Percentiles rank a stretch among this genome's conserved stretches.
Evolutionary conservation across 2,797 vertebrate species (phyloP).

Genomic region (Scolopax bukidnonensis): DNA sequence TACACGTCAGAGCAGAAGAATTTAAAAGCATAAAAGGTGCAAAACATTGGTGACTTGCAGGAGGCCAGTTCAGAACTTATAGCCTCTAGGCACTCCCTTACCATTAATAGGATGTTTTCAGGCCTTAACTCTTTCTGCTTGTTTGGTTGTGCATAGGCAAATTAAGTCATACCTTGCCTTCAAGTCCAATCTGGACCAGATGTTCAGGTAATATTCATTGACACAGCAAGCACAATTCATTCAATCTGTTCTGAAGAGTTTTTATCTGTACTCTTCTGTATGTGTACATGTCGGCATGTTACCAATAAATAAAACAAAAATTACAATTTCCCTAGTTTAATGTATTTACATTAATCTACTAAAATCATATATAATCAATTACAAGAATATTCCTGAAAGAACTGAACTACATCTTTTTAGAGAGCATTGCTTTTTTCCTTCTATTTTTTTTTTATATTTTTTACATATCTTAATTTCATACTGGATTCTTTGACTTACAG

Average conservation of each 20-base stretch:
- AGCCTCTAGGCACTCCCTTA: not conserved
- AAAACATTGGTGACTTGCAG: conserved; percentile 50
- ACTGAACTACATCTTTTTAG: not conserved
- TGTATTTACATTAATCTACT: not conserved
- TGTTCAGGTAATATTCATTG: not conserved
- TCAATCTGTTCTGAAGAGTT: not conserved
- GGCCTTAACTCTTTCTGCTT: conserved; percentile 12
- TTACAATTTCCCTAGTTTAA: not conserved
- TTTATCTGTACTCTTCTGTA: not conserved
- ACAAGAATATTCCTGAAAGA: not conserved
- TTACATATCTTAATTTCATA: not conserved
- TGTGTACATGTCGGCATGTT: not conserved
- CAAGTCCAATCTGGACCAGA: not conserved
- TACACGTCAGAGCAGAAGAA: conserved; percentile 26
- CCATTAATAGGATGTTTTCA: not conserved
- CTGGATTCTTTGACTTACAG: not conserved
- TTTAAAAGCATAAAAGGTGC: conserved; percentile 36
- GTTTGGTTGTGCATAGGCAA: not conserved
- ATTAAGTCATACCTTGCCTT: not conserved
- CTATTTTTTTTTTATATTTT: not conserved
- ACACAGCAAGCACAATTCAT: not conserved
- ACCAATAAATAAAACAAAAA: not conserved
- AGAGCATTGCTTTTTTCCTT: not conserved
- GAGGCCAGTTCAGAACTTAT: not conserved
- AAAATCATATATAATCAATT: not conserved